Evolutionary conservation across 2,888 invertebrate species (phyloP), one percentile per base, ranked within the genome.

Genomic region (Mystacides longicornis): DNA sequence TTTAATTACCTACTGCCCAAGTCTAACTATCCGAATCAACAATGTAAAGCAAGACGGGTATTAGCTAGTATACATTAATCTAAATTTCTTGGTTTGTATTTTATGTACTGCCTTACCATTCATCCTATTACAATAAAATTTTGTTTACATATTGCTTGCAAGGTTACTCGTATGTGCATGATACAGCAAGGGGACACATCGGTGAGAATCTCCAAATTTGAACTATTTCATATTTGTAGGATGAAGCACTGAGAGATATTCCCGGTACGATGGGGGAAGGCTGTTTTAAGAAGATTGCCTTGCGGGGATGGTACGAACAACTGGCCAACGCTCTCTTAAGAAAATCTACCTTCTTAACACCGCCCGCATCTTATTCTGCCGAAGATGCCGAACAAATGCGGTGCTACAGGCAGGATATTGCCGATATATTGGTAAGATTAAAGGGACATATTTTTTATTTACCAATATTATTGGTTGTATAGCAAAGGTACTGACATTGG

Each of bases 321-420:
- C 74, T 95, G 42, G 83, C 90, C 1, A 80, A 85, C 59, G 80
- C 89, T 37, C 74, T 95, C 56, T 74, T 95, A 21, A 74, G 80
- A 50, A 95, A 96, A 73, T 86, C 90, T 0, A 54, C 59, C 9
- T 49, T 59, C 22, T 86, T 88, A 66, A 83, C 86, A 62, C 90
- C 93, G 5, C 72, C 80, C 0, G 80, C 82, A 48, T 76, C 80
- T 4, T 80, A 87, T 75, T 79, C 82, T 3, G 74, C 82, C 23
- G 93, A 94, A 62, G 94, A 95, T 66, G 81, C 85, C 57, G 95
- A 96, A 70, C 77, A 86, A 49, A 85, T 94, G 66, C 79, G 94
- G 11, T 93, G 93, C 70, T 91, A 91, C 67, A 75, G 92, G 56
- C 91, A 92, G 69, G 93, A 93, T 65, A 86, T 89, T 55, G 85